phyloP scores from a whole-genome alignment of 2,888 invertebrate genomes.

The Platycheirus rosarum region DNA sequence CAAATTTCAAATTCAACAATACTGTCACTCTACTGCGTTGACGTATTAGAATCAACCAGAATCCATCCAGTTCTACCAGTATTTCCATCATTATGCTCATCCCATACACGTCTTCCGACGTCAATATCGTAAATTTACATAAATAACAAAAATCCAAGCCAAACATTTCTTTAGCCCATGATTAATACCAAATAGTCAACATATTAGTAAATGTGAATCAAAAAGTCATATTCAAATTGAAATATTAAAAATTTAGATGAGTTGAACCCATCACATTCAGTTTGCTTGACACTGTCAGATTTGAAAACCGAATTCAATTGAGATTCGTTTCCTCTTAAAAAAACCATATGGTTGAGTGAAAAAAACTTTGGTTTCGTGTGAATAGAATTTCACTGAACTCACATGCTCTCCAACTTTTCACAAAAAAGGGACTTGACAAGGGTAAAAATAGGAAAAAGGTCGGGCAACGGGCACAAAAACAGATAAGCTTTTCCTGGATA shows the following conservation, averaged over 20 bases:
- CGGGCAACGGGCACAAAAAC: background rate
- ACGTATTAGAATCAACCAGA: background rate
- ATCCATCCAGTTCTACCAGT: background rate
- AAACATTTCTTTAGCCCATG: constrained; percentile 24
- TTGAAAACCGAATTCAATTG: constrained; percentile 38
- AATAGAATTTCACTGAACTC: constrained; percentile 44
- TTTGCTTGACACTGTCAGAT: constrained; percentile 21
- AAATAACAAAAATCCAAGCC: constrained; percentile 18
- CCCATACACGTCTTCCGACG: background rate
- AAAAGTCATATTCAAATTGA: constrained; percentile 42
- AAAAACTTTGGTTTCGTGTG: constrained; percentile 27
- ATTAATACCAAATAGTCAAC: constrained; percentile 36
- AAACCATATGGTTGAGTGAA: constrained; percentile 13
- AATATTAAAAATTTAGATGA: constrained; percentile 68
- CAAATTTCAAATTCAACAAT: too few species aligned
- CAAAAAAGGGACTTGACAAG: constrained; percentile 6
- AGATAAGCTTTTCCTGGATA: background rate
- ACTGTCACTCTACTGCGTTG: too few species aligned
- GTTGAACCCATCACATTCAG: constrained; percentile 8
- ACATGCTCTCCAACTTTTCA: background rate
- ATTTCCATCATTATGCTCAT: too few species aligned
- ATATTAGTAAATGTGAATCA: constrained; percentile 15
- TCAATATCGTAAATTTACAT: constrained; percentile 2
- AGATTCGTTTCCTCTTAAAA: constrained; percentile 19
- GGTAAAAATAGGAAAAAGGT: constrained; percentile 13